Evolutionary conservation across 2,888 invertebrate species (phyloP), one percentile per base, ranked within the genome.

Genomic region (Euzetes globulus): DNA sequence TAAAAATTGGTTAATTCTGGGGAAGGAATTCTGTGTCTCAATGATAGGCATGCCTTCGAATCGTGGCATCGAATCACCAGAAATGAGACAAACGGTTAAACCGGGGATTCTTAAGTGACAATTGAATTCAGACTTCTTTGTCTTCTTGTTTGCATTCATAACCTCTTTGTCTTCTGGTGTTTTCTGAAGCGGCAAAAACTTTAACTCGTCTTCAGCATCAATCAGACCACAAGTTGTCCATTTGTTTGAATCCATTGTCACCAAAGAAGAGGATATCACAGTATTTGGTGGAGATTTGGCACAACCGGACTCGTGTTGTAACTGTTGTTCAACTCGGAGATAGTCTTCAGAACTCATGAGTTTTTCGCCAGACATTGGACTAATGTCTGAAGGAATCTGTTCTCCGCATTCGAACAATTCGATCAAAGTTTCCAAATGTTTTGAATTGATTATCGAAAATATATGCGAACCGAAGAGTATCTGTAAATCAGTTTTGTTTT

Each of bases 51-150:
- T 65, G 22, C 47, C 55, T 22, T 52, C 29, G 55, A 74, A 71
- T 15, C 7, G 13, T 29, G 74, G 74, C 55, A 76, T 29, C 6
- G 22, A 5, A 15, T 41, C 33, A n/a, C 52, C 58, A 55, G 52
- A 41, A 5, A 76, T 19, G 5, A 77, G 19, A 58, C 77, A 77
- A n/a, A 77, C 17, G 11, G 33, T 45, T n/a, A 77, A 50, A 13
- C 77, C 77, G 15, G 77, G 77, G 25, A 77, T n/a, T 68, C 71
- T 77, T 27, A 77, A 27, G 15, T 75, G 37, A 75, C 73, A 76
- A n/a, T 29, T 47, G 27, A 77, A 73, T 11, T 55, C 27, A 11
- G 41, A 68, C 22, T 41, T 37, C 33, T 68, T 68, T 22, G n/a
- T 15, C 1, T 33, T 63, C 13, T 55, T 29, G 17, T 52, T 72